Conservation (phyloP, 1,140 invertebrate genomes). For the Ips typographus region DNA sequence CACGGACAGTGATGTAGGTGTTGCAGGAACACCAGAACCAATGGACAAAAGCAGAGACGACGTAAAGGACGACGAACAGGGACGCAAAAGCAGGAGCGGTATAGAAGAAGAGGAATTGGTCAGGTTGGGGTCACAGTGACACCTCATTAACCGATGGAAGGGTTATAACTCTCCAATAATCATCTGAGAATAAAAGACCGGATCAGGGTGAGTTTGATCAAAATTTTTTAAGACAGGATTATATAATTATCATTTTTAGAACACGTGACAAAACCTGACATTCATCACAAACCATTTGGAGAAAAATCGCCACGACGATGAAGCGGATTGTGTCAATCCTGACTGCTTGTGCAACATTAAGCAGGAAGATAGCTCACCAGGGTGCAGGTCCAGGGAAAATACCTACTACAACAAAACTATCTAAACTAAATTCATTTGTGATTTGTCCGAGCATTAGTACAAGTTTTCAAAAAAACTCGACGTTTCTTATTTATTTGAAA, state of each 20-base stretch:
- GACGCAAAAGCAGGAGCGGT: not conserved
- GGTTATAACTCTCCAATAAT: not conserved
- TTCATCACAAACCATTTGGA: not conserved
- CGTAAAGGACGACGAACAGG: not conserved
- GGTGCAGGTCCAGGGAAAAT: conserved; percentile 24
- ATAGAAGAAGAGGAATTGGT: not conserved
- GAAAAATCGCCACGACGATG: conserved; percentile 1
- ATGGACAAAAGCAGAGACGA: conserved; percentile 15
- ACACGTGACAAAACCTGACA: not conserved
- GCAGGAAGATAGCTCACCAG: conserved; percentile 15
- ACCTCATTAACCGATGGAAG: not conserved
- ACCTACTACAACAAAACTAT: no score
- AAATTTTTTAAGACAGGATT: not conserved
- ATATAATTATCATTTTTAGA: conserved; percentile 1
- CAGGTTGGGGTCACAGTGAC: conserved; percentile 2
- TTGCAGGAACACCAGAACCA: conserved; percentile 5
- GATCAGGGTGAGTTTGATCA: not conserved
- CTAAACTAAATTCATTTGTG: no score
- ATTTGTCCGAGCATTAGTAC: no score
- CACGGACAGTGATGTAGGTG: not conserved
- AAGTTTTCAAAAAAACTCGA: no score
- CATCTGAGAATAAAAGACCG: not conserved
- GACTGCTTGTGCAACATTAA: conserved; percentile 30
- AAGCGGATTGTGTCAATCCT: conserved; percentile 28
- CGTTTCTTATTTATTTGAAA: no score